Conservation (phyloP, 2,797 vertebrate species). For the Valencia hispanica region DNA sequence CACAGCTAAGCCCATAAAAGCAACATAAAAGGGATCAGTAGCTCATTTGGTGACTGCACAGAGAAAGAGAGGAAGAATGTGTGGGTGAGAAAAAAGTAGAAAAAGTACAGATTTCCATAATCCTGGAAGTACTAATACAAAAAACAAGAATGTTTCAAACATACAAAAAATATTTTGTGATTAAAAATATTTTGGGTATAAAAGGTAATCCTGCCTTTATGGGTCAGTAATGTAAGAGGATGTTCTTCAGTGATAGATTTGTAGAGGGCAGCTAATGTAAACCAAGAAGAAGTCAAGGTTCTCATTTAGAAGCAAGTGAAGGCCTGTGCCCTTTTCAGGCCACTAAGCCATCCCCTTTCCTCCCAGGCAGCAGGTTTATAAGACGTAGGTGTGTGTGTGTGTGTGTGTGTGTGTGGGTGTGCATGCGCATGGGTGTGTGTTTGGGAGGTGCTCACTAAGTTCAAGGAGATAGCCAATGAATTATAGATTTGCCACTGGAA, state of each 20-base stretch:
- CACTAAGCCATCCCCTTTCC: conserved; percentile 72
- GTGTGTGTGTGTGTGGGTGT: conserved; percentile 6
- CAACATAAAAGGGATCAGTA: conserved; percentile 69
- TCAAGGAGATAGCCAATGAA: conserved; percentile 80
- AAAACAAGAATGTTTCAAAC: conserved; percentile 41
- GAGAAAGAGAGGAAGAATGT: conserved; percentile 27
- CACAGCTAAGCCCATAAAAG: conserved; percentile 68
- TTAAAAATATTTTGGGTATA: conserved; percentile 45
- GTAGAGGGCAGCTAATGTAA: conserved; percentile 55
- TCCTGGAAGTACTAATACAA: no score
- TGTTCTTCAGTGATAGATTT: conserved; percentile 55
- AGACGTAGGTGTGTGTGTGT: conserved; percentile 51
- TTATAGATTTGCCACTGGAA: conserved; percentile 81
- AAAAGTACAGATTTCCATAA: conserved; percentile 28
- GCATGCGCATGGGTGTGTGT: conserved; percentile 1
- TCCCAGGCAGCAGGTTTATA: conserved; percentile 74
- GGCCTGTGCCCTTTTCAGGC: conserved; percentile 75
- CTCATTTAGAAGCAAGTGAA: conserved; percentile 75
- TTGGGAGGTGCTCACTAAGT: conserved; percentile 54
- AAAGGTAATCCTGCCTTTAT: conserved; percentile 43
- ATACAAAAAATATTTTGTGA: conserved; percentile 52
- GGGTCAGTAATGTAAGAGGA: conserved; percentile 47
- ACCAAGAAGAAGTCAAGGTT: conserved; percentile 68
- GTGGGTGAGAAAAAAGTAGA: conserved; percentile 27
- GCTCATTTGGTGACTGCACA: conserved; percentile 65